Evolutionary conservation across 2,888 invertebrate species (phyloP), one percentile per base, ranked within the genome.

Genomic region (Heliconius aoede): DNA sequence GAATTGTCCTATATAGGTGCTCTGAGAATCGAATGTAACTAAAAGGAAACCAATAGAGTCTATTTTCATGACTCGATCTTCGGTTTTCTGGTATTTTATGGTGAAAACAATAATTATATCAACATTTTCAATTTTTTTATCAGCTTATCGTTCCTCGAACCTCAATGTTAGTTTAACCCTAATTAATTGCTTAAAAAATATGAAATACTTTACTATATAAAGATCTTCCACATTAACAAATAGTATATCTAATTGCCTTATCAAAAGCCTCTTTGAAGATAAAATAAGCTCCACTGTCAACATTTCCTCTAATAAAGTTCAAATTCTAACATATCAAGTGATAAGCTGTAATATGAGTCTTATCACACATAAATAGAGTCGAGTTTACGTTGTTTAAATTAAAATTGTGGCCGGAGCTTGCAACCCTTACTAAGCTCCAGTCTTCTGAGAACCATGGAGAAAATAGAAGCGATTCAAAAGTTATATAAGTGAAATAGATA

Each of bases 401-500:
- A 30, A 62, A 62, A 21, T 18, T 18, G 28, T 24, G n/a, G 24
- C 4, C 13, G 24, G 24, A n/a, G 21, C 9, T 30, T 21, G 30
- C 62, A 46, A 67, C 67, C 26, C 11, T 67, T 24, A 18, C 21
- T 2, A 11, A 46, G 13, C 24, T 46, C 11, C 26, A 46, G 40
- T 28, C 26, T 28, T 67, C 36, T 46, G 67, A 46, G 67, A 67
- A 67, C 46, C 46, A 67, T 46, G 67, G 7, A n/a, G 64, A 67
- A 46, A 62, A 9, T 26, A 46, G 26, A 67, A 67, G 5, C 21
- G 36, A 32, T 46, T 46, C 46, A 26, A 28, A 26, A 28, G 21
- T 18, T 67, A 26, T 46, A 67, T 21, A n/a, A n/a, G n/a, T 46
- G 46, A 67, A 46, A 40, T 46, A 18, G 15, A 9, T 15, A 4